Percentiles rank a stretch among this genome's conserved stretches.
Conservation (phyloP, 2,888 invertebrate genomes). For the Drosophila eohydei region DNA sequence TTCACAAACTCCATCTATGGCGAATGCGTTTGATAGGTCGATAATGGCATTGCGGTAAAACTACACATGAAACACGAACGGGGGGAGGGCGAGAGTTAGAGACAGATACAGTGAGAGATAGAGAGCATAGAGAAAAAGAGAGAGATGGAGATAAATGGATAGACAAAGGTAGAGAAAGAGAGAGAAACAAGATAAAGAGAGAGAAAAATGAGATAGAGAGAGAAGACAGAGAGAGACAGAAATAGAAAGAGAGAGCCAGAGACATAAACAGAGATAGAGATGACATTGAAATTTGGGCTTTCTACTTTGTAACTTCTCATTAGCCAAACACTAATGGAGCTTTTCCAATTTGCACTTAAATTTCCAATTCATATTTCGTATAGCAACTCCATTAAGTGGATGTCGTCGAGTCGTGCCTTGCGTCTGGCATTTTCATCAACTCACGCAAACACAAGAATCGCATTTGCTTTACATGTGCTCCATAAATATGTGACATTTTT, state of each 20-base stretch:
- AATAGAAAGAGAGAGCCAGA: too few species aligned
- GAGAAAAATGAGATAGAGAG: neutral
- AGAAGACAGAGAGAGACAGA: neutral
- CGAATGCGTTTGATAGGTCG: neutral
- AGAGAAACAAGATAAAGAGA: neutral
- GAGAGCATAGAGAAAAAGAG: neutral
- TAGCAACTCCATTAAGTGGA: neutral
- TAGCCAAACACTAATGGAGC: neutral
- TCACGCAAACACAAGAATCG: neutral
- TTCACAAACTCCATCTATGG: neutral
- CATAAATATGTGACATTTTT: neutral
- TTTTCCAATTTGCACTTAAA: neutral
- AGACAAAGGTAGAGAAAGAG: neutral
- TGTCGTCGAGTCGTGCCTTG: too few species aligned
- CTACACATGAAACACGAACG: too few species aligned
- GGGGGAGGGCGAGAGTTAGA: neutral
- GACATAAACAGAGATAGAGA: too few species aligned
- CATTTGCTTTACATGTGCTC: slow-evolving; percentile 13
- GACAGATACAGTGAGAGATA: neutral
- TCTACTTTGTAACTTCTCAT: neutral
- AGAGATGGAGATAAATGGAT: neutral
- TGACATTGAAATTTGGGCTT: neutral
- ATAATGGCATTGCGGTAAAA: neutral
- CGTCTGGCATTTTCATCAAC: neutral
- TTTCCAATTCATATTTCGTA: neutral